These are phyloP conservation scores for Uropetala carovei DNA, from an alignment of 2,888 invertebrate genomes.

Conservation along the genomic window DNA sequence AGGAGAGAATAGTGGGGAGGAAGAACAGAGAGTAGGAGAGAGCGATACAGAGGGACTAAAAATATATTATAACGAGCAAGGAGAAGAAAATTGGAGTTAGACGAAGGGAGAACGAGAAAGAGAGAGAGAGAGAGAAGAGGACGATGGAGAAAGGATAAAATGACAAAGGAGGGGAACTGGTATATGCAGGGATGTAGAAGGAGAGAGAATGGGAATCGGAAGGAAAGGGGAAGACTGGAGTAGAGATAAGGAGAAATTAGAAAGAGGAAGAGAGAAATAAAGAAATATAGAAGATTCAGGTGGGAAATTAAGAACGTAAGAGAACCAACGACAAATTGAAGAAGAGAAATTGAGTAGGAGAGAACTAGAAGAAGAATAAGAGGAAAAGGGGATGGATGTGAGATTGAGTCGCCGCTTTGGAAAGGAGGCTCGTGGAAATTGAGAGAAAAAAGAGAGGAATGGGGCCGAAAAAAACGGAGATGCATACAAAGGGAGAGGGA, in stretches of 20 bases:
- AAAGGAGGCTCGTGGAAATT: background rate
- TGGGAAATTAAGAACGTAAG: background rate
- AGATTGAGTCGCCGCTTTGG: background rate
- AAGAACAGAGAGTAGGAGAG: background rate
- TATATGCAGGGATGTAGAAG: background rate
- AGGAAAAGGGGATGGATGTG: background rate
- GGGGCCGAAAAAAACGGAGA: background rate
- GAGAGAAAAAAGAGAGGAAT: background rate
- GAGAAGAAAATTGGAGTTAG: background rate
- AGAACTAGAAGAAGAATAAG: background rate
- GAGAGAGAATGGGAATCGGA: conserved; percentile 13
- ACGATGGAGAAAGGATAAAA: conserved; percentile 2
- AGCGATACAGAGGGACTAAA: background rate
- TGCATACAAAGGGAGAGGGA: background rate
- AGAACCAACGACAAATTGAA: background rate
- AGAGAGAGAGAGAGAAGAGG: background rate
- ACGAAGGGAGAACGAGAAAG: background rate
- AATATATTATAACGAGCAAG: too few relatives aligned
- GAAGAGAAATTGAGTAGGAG: background rate
- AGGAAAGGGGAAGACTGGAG: background rate
- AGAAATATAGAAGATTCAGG: background rate
- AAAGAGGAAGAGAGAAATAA: background rate
- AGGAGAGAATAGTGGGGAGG: background rate
- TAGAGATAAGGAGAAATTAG: background rate
- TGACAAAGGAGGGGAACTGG: background rate